Base-by-base conservation (phyloP, 2,113 vertebrate genomes). In the Centropus bengalensis region DNA sequence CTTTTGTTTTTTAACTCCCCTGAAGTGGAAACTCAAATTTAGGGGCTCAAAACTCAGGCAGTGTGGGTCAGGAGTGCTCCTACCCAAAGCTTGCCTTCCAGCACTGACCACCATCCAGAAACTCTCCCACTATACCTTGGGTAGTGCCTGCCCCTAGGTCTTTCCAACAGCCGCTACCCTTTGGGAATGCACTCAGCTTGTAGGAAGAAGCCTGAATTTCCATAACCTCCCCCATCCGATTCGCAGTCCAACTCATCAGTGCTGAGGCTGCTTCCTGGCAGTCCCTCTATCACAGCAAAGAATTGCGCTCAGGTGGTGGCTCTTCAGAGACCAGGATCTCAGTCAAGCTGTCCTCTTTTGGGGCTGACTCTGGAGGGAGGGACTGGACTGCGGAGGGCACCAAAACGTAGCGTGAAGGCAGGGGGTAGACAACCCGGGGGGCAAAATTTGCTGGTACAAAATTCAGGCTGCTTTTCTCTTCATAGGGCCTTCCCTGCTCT, bases 281-380 rank as follows among this genome's bases (percentile, higher is more conserved):
- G 38, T 22, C 7, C 22, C 47, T n/a, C 15, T 14, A 38, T 71
- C 27, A 5, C 27, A 71, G 47, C 45, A 68, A 27, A 71, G 52
- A 24, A 62, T 47, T 15, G 3, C 0, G 0, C 12, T 24, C n/a
- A 12, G 68, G 8, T 11, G 5, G 7, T 23, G 9, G 10, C 4
- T 67, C 9, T 30, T n/a, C 32, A 63, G 80, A 68, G 15, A 32
- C 11, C 32, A 60, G 10, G 4, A 7, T 60, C 45, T 77, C 3
- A 0, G 13, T 77, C 10, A 14, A 30, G 22, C 24, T 88, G 27
- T 5, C 59, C 23, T 5, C 44, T 80, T 27, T 38, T 17, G 32
- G 28, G 16, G 4, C 36, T 81, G 52, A 20, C 36, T 44, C 49
- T 30, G 38, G 47, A 51, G 20, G 13, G 6, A 52, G 8, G 6